Conservation (phyloP, 2,888 invertebrate genomes). For the Cheilosia scutellata region DNA sequence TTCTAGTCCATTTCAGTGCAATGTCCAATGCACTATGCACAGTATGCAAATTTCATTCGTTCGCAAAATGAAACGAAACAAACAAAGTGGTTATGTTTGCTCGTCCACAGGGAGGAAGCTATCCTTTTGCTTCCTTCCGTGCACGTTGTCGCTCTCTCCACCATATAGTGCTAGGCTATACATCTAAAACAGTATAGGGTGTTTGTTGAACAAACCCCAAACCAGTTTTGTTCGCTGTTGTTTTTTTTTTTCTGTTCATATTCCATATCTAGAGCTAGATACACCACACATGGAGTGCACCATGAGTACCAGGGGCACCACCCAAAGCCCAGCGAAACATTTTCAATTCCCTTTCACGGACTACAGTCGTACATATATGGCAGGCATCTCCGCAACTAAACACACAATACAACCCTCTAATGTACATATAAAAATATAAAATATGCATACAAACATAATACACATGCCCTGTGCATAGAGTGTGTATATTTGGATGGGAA, state of each 20-base stretch:
- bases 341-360: constrained; percentile 62
- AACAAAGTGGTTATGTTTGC: constrained; percentile 75
- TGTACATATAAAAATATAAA: constrained; percentile 72
- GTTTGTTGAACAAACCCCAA: constrained; percentile 51
- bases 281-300: constrained; percentile 56
- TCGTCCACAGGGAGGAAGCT: constrained; percentile 76
- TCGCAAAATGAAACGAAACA: constrained; percentile 69
- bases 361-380: neutral
- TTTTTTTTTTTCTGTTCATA: constrained; percentile 30
- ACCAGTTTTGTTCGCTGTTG: constrained; percentile 40
- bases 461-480: constrained; percentile 8
- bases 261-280: constrained; percentile 36
- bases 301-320: constrained; percentile 25
- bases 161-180: neutral
- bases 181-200: constrained; percentile 33
- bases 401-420: constrained; percentile 74
- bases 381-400: constrained; percentile 73
- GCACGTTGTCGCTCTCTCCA: constrained; percentile 42
- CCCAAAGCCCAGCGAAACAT: constrained; percentile 38
- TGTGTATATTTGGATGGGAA: constrained; percentile 22
- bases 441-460: constrained; percentile 56
- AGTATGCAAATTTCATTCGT: constrained; percentile 68
- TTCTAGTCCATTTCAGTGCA: constrained; percentile 46
- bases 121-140: constrained; percentile 74
- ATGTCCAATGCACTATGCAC: constrained; percentile 42